Evolutionary conservation across 2,113 vertebrate genomes (phyloP), one percentile per base, ranked within the genome.

Genomic region (Chlamydotis undulata): DNA sequence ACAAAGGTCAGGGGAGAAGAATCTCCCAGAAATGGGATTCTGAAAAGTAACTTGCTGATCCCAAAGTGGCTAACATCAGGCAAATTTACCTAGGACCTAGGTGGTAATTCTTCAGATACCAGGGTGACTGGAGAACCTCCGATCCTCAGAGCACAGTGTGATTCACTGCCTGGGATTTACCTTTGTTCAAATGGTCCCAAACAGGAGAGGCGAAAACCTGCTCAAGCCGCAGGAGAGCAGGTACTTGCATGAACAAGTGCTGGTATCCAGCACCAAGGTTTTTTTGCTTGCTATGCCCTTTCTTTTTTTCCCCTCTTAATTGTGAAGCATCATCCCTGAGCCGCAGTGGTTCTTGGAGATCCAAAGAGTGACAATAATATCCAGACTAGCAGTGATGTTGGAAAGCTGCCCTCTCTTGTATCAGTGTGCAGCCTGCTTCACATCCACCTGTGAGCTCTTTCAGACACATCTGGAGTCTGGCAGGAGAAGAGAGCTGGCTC

Each of bases 161-260:
- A 49, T 76, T 84, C 60, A 28, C 33, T 55, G 24, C 53, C 33
- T 67, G 61, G 45, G 18, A 18, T 76, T 84, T 82, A 33, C 15
- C 21, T 82, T 70, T 82, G 21, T 55, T 92, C 67, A 69, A 33
- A 8, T 2, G 9, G 26, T 53, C 37, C 39, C 70, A 49, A 59
- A 75, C 6, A 43, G 17, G 6, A 67, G 28, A 87, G 28, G 25
- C 56, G 71, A 83, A 94, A 89, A 41, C 12, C n/a, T 19, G 1
- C 18, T 87, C 39, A 49, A 22, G 61, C 26, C 12, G 31, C 7
- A 57, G 57, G 22, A 1, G 21, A 57, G 29, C 11, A 65, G 0
- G 0, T 33, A 37, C 6, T 33, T 3, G 1, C 7, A 10, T 19
- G 45, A 71, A 31, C 33, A 68, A 69, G 17, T 6, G 12, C 12